Percentiles rank a stretch among this genome's conserved stretches.
These are phyloP conservation scores for Eumeta japonica DNA, from an alignment of 1,140 invertebrate genomes.

Conservation along the genomic window DNA sequence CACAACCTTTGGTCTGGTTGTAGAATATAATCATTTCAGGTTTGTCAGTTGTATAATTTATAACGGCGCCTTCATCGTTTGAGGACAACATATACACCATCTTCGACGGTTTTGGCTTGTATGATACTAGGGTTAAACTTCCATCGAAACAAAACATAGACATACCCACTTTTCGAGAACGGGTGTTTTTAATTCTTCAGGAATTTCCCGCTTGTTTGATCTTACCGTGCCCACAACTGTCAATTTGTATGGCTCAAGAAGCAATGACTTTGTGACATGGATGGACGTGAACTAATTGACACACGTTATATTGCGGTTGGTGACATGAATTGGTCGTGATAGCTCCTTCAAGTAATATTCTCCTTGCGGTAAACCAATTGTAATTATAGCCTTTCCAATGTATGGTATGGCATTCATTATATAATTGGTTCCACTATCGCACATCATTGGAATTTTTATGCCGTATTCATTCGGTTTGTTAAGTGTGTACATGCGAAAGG, in stretches of 20 bases:
- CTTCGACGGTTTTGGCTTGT: conserved; percentile 32
- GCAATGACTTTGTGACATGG: conserved; percentile 17
- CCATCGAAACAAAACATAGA: conserved; percentile 27
- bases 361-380: conserved; percentile 13
- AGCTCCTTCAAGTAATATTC: conserved; percentile 20
- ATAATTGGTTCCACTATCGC: conserved; percentile 27
- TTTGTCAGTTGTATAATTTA: conserved; percentile 20
- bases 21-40: too few species aligned
- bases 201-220: conserved; percentile 29
- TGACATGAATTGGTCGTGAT: conserved; percentile 18
- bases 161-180: conserved; percentile 11
- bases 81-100: conserved; percentile 33
- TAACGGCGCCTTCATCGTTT: conserved; percentile 14
- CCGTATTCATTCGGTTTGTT: too few species aligned
- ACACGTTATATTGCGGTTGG: conserved; percentile 33
- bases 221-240: conserved; percentile 26
- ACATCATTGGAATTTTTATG: too few species aligned
- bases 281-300: conserved; percentile 46
- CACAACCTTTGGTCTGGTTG: conserved; percentile 47
- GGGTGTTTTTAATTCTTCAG: conserved; percentile 19
- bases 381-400: conserved; percentile 23
- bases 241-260: conserved; percentile 22
- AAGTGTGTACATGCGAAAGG: too few species aligned
- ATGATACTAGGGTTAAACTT: conserved; percentile 30
- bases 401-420: conserved; percentile 34